These are phyloP conservation scores for Notocelia uddmanniana DNA, from an alignment of 2,888 invertebrate genomes.

Conservation along the genomic window DNA sequence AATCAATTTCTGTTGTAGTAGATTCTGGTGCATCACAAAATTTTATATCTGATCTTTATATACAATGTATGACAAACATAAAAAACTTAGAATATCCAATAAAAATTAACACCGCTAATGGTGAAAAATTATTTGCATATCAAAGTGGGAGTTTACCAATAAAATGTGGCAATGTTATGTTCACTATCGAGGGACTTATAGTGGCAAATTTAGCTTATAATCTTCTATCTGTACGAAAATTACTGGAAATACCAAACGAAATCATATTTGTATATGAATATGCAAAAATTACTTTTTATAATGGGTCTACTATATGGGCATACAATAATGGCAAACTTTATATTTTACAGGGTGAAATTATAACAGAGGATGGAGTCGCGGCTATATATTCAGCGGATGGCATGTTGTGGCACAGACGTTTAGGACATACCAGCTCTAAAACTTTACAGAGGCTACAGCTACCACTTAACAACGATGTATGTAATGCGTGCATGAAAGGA, in stretches of 20 bases:
- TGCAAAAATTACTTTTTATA: not conserved
- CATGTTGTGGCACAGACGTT: slow-evolving; percentile 1
- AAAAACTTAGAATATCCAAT: not conserved
- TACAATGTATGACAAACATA: not conserved
- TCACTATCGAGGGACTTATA: slow-evolving; percentile 1
- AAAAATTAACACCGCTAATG: not conserved
- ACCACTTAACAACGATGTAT: too few relatives aligned
- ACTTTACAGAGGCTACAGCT: too few relatives aligned
- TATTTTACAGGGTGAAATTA: not conserved
- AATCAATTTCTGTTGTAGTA: too few relatives aligned
- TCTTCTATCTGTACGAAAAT: not conserved
- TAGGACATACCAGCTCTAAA: too few relatives aligned
- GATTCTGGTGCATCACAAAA: too few relatives aligned
- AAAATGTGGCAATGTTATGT: slow-evolving; percentile 5
- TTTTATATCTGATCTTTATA: not conserved
- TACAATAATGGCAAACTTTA: not conserved
- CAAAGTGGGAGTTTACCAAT: slow-evolving; percentile 5
- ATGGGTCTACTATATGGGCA: slow-evolving; percentile 8
- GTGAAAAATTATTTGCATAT: not conserved
- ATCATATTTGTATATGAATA: too few relatives aligned
- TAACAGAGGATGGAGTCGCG: slow-evolving; percentile 7
- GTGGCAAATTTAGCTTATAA: not conserved
- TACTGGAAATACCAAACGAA: not conserved
- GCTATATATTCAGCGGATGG: not conserved
- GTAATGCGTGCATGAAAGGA: too few relatives aligned